phyloP scores from a whole-genome alignment of 2,888 invertebrate genomes.

The Rapana venosa region DNA sequence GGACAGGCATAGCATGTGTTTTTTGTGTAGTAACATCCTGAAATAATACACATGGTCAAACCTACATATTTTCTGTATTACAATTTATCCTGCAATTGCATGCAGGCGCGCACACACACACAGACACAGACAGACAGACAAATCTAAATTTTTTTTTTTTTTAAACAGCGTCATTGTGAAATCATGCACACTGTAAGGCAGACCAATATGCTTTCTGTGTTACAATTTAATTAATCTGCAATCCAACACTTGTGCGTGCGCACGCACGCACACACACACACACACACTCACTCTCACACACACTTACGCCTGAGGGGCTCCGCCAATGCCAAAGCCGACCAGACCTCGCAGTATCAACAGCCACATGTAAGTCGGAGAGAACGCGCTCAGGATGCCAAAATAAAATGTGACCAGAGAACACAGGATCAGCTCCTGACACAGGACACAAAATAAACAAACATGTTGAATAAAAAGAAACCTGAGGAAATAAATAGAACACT shows the following conservation, averaged over 20 bases:
- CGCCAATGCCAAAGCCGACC: constrained; percentile 97
- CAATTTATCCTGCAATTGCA: too few species aligned
- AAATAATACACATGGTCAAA: too few species aligned
- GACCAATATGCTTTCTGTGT: too few species aligned
- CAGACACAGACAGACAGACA: too few species aligned
- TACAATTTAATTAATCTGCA: not conserved
- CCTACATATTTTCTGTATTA: too few species aligned
- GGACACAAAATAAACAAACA: not conserved
- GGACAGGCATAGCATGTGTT: too few species aligned
- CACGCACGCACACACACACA: not conserved
- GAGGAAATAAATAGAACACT: not conserved
- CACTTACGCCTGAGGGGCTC: constrained; percentile 96
- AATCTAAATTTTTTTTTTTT: too few species aligned
- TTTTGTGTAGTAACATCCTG: too few species aligned
- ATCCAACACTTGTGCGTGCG: not conserved
- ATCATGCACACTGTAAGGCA: too few species aligned
- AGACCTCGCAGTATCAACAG: constrained; percentile 92
- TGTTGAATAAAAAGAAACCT: not conserved
- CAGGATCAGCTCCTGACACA: constrained; percentile 87
- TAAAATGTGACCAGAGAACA: constrained; percentile 94
- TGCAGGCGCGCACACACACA: too few species aligned
- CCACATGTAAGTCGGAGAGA: constrained; percentile 95
- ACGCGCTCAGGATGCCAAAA: constrained; percentile 92
- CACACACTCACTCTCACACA: not conserved
- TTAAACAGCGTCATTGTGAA: too few species aligned